These are phyloP conservation scores for Pampusana beccarii DNA, from an alignment of 2,113 vertebrate genomes.

Conservation along the genomic window DNA sequence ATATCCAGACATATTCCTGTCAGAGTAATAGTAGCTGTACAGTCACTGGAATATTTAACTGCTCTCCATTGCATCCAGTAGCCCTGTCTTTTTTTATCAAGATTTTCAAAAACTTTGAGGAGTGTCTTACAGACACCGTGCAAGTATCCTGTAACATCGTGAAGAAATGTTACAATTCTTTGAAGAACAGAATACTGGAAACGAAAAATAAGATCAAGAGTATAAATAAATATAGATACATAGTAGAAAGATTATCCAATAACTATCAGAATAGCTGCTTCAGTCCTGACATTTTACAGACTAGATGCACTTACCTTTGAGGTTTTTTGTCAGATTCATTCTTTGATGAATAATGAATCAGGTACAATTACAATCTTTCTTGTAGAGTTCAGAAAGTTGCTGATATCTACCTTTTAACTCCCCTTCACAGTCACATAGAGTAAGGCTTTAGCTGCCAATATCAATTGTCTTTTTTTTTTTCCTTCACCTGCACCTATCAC, in stretches of 20 bases:
- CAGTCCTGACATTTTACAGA: background rate
- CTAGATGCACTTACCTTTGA: background rate
- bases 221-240: background rate
- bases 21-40: background rate
- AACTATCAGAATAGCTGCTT: background rate
- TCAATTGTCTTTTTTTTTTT: background rate
- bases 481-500: background rate
- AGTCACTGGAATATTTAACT: background rate
- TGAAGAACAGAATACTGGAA: background rate
- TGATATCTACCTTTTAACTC: background rate
- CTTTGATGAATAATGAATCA: conserved; percentile 52
- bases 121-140: background rate
- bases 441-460: background rate
- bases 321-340: background rate
- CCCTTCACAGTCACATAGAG: background rate
- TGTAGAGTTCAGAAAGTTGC: background rate
- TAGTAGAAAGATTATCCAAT: background rate
- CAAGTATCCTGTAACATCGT: background rate
- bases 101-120: background rate
- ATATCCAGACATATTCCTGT: background rate
- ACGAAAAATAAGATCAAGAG: background rate
- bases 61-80: background rate
- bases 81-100: background rate
- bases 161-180: background rate
- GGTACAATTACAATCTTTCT: background rate